phyloP scores from a whole-genome alignment of 2,113 vertebrate genomes.

The Barnardius zonarius region DNA sequence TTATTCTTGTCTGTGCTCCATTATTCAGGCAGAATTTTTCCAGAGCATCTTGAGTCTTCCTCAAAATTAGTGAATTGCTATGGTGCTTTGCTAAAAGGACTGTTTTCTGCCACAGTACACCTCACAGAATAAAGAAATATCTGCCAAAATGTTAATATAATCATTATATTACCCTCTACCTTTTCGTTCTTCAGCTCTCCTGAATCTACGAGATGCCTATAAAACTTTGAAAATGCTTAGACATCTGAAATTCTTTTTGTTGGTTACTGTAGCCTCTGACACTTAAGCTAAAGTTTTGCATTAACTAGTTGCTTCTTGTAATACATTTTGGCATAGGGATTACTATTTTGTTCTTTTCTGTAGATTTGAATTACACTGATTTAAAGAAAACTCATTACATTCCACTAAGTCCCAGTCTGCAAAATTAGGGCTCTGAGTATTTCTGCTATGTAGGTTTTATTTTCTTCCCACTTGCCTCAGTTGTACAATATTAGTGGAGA shows the following conservation, averaged over 20 bases:
- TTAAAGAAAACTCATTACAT: neutral
- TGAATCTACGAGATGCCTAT: neutral
- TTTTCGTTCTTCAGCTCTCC: neutral
- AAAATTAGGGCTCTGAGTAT: neutral
- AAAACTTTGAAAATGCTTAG: neutral
- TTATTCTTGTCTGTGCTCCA: neutral
- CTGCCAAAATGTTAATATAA: neutral
- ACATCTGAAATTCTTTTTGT: neutral
- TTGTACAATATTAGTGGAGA: neutral
- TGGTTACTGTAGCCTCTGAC: neutral
- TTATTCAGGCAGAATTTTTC: neutral
- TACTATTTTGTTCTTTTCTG: neutral
- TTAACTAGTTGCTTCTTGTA: neutral
- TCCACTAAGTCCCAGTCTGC: too few species aligned
- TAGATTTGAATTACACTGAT: neutral
- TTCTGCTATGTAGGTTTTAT: neutral
- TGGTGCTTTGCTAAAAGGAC: neutral
- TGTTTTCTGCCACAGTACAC: neutral
- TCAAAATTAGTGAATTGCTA: neutral
- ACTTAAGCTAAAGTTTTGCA: neutral
- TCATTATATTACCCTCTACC: neutral
- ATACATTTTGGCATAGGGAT: neutral
- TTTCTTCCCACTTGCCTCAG: neutral
- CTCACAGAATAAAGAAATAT: neutral
- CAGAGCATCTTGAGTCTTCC: neutral